phyloP scores from a whole-genome alignment of 2,797 vertebrate genomes.

The Pitangus sulphuratus region DNA sequence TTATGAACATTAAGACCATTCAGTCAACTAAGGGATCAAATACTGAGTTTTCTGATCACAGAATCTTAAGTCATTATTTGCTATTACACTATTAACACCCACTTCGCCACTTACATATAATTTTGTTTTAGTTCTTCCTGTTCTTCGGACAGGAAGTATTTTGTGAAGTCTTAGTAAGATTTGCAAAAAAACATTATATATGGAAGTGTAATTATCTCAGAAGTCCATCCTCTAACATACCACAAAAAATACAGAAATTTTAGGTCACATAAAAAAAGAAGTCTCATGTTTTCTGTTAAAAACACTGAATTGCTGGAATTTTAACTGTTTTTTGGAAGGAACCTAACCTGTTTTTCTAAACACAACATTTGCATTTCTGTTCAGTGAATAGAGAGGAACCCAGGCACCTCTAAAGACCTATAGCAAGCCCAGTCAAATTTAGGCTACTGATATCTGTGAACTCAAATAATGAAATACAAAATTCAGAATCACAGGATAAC shows the following conservation, averaged over 20 bases:
- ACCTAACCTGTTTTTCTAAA: neutral
- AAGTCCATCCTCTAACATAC: neutral
- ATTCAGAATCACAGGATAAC: neutral
- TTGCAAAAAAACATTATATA: neutral
- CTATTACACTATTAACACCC: neutral
- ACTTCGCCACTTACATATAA: neutral
- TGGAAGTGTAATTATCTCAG: neutral
- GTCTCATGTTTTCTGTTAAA: neutral
- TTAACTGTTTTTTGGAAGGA: neutral
- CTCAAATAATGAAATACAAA: rapidly evolving
- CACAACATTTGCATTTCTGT: neutral
- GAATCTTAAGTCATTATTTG: neutral
- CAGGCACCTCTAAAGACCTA: neutral
- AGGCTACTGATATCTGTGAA: neutral
- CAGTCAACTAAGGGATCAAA: neutral
- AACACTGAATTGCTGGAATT: neutral
- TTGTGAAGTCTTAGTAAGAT: neutral
- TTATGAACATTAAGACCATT: neutral
- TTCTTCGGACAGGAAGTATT: neutral
- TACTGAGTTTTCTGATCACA: neutral
- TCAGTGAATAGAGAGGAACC: neutral
- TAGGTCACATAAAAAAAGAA: neutral
- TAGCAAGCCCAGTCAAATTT: neutral
- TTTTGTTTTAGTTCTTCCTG: neutral
- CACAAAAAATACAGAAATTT: neutral